Percentiles rank a stretch among this genome's conserved stretches.
Conservation (phyloP, 2,797 vertebrate species). For the Enteromius treurensis region DNA sequence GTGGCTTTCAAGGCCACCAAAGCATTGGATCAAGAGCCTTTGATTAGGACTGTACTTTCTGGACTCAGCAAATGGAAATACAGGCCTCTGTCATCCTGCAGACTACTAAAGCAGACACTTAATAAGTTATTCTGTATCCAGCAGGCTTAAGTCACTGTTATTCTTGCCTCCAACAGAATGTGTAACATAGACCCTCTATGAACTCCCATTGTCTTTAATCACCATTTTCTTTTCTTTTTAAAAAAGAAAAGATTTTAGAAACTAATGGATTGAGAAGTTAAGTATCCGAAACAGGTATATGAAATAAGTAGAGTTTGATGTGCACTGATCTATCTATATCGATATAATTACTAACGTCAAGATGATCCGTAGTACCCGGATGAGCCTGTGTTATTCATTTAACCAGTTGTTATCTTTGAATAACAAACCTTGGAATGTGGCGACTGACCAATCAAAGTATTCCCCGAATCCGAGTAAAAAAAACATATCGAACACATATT, state of each 20-base stretch:
- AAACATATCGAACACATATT: too few species aligned
- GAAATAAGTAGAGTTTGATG: background rate
- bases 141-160: constrained; percentile 29
- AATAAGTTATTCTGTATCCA: constrained; percentile 21
- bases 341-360: too few species aligned
- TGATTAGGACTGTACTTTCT: constrained; percentile 26
- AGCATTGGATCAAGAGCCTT: constrained; percentile 36
- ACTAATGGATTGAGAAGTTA: background rate
- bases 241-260: background rate
- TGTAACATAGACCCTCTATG: background rate
- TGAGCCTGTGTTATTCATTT: too few species aligned
- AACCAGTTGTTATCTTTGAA: too few species aligned
- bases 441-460: too few species aligned
- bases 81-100: constrained; percentile 16
- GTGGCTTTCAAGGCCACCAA: constrained; percentile 31
- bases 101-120: constrained; percentile 28
- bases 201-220: background rate
- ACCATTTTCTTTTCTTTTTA: background rate
- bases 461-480: background rate
- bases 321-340: background rate
- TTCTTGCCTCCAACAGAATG: constrained; percentile 24
- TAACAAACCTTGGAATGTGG: too few species aligned
- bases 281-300: background rate
- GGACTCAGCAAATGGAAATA: constrained; percentile 29
- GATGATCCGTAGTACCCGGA: too few species aligned